Base-by-base conservation (phyloP, 2,888 invertebrate genomes). In the Harpalus rufipes region DNA sequence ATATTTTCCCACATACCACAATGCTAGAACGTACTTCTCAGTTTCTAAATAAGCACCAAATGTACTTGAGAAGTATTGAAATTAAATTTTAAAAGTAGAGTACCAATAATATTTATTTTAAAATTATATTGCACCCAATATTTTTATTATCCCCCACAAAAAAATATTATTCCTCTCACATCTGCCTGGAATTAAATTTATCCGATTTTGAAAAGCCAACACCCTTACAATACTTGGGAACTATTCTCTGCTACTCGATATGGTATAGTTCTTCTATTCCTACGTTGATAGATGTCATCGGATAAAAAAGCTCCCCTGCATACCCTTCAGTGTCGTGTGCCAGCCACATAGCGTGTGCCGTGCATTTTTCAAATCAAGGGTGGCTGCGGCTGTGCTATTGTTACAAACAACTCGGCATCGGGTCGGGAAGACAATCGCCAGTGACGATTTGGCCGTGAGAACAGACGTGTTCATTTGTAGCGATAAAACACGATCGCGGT, bases 321-420 rank as follows among this genome's bases (percentile, higher is more conserved):
- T 80, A 51, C 80, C 59, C 59, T 80, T 80, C 59, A 61, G 14
- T 14, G 79, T 74, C 72, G 72, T 41, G 63, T 81, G 81, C 44
- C 44, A 12, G 39, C 78, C 79, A 44, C 65, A 81, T 44, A 41
- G 81, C 81, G 81, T 65, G 81, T 81, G 65, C 14, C 51, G 81
- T 81, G 65, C 51, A 65, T 65, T 81, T 81, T 81, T 81, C 81
- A 81, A 44, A 81, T 81, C 65, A 51, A 81, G 65, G 65, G 81
- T 25, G 61, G 65, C 12, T 51, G 81, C 32, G 39, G 18, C 72
- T 16, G 8, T 16, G 72, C 72, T 44, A 74, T 74, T 74, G 72
- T 74, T 74, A 74, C 72, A 74, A 44, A 74, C 18, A 44, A 74
- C 44, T 41, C 16, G 44, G 41, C 44, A 74, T 51, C 44, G 44